phyloP scores from a whole-genome alignment of 2,797 vertebrate species.

The Chelonia mydas region DNA sequence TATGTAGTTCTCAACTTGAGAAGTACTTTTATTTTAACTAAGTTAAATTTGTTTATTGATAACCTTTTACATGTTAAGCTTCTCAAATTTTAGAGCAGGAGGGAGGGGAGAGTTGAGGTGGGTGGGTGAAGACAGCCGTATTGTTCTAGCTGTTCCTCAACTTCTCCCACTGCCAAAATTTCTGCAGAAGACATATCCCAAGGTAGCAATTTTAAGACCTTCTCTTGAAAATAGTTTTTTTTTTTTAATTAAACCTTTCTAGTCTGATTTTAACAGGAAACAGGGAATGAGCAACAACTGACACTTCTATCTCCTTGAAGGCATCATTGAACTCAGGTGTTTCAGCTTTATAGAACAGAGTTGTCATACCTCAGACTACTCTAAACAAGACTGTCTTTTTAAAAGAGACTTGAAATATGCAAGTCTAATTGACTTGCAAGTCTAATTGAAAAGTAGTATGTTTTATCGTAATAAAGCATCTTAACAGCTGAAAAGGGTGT shows the following conservation, averaged over 20 bases:
- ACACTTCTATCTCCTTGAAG: not conserved
- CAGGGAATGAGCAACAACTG: conserved; percentile 35
- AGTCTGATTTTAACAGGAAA: conserved; percentile 20
- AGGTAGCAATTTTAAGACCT: conserved; percentile 78
- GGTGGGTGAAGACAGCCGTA: conserved; percentile 73
- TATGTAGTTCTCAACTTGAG: not conserved
- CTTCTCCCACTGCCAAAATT: conserved; percentile 71
- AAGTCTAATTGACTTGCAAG: not conserved
- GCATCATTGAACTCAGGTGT: not conserved
- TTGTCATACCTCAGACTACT: not conserved
- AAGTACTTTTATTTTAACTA: not conserved
- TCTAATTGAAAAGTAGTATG: not conserved
- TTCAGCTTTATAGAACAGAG: not conserved
- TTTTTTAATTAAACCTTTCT: no score
- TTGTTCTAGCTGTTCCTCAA: conserved; percentile 79
- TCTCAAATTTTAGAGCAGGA: conserved; percentile 47
- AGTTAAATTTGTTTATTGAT: conserved; percentile 44
- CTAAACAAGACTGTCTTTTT: not conserved
- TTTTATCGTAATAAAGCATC: not conserved
- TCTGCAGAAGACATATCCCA: conserved; percentile 78
- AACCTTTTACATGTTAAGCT: not conserved
- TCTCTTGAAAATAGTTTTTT: conserved; percentile 35
- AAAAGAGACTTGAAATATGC: not conserved
- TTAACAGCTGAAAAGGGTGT: not conserved
- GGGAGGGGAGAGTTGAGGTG: conserved; percentile 47